Base-by-base conservation (phyloP, 2,113 vertebrate genomes). In the Spheniscus mendiculus region DNA sequence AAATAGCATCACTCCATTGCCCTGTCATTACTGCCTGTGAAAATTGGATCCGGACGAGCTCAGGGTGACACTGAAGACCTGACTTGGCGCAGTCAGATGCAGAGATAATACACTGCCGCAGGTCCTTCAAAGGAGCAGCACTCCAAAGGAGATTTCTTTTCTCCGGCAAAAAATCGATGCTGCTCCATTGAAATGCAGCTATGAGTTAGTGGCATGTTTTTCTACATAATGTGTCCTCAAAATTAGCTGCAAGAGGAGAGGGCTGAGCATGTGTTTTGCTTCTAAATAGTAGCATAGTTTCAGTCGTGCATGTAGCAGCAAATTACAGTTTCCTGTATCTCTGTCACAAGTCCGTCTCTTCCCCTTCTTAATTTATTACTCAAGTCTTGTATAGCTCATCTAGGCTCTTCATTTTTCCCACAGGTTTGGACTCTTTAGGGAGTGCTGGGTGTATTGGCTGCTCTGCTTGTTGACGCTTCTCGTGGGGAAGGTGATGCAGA, bases 371-470 rank as follows among this genome's bases (percentile, higher is more conserved):
- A 52, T 52, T 38, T 32, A 12, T 40, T 50, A 11, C n/a, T 36
- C 42, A 25, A 15, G 58, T 13, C 42, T 32, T 21, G 23, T 14
- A 34, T 12, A 22, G 45, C 17, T 89, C 42, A 8, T 10, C 38
- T 5, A 27, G n/a, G 36, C 15, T 30, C 58, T 63, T 42, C 1
- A 0, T 44, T 73, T 69, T 30, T 34, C 49, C 36, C 19, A 3
- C 27, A 10, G 55, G 44, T 63, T 34, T 25, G 42, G 23, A 14
- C 12, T 23, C 26, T 7, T 53, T 12, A 6, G 26, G 55, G 22
- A 58, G 9, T 2, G 22, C 55, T 25, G 49, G 15, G 8, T 0
- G 1, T 14, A 17, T 6, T 3, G 0, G 13, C 10, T 1, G 2
- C 32, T 20, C 42, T 8, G 66, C 36, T 72, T 10, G 0, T 15